Conservation (phyloP, 1,140 invertebrate species). For the Parapsyche elsis region DNA sequence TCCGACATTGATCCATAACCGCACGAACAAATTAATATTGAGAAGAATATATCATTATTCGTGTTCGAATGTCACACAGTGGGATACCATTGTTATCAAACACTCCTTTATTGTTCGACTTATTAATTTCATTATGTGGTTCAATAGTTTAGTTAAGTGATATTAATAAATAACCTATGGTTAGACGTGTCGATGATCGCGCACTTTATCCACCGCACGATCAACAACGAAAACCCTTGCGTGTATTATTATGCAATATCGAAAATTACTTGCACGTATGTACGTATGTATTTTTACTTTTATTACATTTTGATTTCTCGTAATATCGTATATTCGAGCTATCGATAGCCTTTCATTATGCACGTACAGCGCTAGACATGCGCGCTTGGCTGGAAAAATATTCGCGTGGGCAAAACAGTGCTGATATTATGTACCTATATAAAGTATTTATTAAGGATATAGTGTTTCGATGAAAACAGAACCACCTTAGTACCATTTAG, state of each 20-base stretch:
- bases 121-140: slow-evolving; percentile 36
- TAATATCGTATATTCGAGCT: no score
- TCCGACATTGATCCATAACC: slow-evolving; percentile 31
- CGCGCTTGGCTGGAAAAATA: not conserved
- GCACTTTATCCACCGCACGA: not conserved
- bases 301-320: no score
- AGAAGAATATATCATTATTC: slow-evolving; percentile 38
- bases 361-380: not conserved
- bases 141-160: slow-evolving; percentile 26
- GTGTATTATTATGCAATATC: no score
- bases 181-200: slow-evolving; percentile 24
- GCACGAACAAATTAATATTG: slow-evolving; percentile 30
- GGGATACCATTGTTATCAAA: slow-evolving; percentile 35
- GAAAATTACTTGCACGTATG: no score
- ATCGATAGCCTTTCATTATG: not conserved
- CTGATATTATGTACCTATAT: no score
- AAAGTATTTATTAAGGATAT: no score
- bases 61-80: slow-evolving; percentile 35
- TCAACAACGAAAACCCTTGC: no score
- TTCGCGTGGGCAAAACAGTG: slow-evolving; percentile 9
- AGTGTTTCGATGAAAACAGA: no score
- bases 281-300: no score
- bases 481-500: no score
- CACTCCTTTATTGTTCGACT: slow-evolving; percentile 34
- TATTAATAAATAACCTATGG: slow-evolving; percentile 24